Conservation (phyloP, 2,888 invertebrate genomes). For the Diaperis boleti region DNA sequence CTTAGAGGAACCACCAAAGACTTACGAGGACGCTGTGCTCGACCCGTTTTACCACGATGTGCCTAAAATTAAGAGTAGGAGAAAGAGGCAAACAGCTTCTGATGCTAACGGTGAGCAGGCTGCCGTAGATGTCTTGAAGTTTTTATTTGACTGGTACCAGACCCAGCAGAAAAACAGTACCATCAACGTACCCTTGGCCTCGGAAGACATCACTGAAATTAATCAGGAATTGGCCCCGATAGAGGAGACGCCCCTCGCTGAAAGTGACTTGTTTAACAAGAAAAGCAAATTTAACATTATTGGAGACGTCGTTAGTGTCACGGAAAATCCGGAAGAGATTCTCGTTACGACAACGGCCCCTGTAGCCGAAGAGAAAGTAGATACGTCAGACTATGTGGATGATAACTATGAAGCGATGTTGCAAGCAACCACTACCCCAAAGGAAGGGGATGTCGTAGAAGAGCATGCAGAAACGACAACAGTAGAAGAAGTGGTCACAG, state of each 20-base stretch:
- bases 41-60: conserved; percentile 86
- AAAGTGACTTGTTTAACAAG: conserved; percentile 39
- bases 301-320: conserved; percentile 44
- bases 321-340: conserved; percentile 26
- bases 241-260: conserved; percentile 16
- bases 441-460: not conserved
- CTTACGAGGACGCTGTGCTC: conserved; percentile 79
- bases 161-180: conserved; percentile 53
- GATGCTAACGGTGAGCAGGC: conserved; percentile 60
- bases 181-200: conserved; percentile 53
- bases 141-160: conserved; percentile 63
- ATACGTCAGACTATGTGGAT: conserved; percentile 58
- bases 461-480: conserved; percentile 1
- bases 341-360: not conserved
- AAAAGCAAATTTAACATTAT: conserved; percentile 50
- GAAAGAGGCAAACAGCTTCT: conserved; percentile 43
- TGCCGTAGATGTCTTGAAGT: conserved; percentile 61
- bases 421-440: conserved; percentile 38
- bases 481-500: not conserved
- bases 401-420: conserved; percentile 61
- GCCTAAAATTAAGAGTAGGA: conserved; percentile 72
- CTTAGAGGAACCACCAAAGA: conserved; percentile 69
- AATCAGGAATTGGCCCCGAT: conserved; percentile 55
- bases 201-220: conserved; percentile 58
- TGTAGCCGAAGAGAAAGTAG: not conserved